Percentiles rank a stretch among this genome's conserved stretches.
Evolutionary conservation across 2,797 vertebrate species (phyloP).

Genomic region (Gadopsis marmoratus): DNA sequence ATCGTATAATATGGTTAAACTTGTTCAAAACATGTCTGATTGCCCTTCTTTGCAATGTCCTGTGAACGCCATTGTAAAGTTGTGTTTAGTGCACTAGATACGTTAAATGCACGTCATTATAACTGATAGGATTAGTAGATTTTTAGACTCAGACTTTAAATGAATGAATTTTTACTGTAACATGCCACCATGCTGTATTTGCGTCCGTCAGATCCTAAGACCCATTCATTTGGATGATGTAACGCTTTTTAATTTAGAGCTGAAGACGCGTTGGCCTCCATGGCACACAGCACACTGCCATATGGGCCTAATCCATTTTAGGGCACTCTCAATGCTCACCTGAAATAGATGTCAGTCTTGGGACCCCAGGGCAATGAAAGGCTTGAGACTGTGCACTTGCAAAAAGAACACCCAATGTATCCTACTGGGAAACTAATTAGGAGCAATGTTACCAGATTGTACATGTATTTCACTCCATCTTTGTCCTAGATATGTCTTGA

Average conservation of each 20-base stretch:
- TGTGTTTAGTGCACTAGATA: neutral
- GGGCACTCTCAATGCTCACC: conserved; percentile 36
- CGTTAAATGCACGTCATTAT: neutral
- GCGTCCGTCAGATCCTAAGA: conserved; percentile 24
- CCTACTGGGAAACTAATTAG: neutral
- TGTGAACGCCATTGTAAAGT: neutral
- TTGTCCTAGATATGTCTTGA: neutral
- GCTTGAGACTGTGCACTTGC: neutral
- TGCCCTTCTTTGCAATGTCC: neutral
- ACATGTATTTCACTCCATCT: neutral
- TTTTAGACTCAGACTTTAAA: conserved; percentile 2
- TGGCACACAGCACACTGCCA: conserved; percentile 34
- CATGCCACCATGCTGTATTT: neutral
- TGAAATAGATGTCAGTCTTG: conserved; percentile 24
- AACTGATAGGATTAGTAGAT: neutral
- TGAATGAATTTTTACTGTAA: neutral
- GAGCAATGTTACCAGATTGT: neutral
- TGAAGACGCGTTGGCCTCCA: conserved; percentile 31
- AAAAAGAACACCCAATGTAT: neutral
- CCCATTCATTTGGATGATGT: conserved; percentile 32
- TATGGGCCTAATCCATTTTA: conserved; percentile 46
- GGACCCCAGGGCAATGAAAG: neutral
- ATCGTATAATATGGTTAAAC: neutral
- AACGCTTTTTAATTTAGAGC: conserved; percentile 52
- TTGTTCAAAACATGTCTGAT: too few relatives aligned